These are phyloP conservation scores for human DNA, from an alignment of 2,113 vertebrate species.

Conservation along the genomic window DNA sequence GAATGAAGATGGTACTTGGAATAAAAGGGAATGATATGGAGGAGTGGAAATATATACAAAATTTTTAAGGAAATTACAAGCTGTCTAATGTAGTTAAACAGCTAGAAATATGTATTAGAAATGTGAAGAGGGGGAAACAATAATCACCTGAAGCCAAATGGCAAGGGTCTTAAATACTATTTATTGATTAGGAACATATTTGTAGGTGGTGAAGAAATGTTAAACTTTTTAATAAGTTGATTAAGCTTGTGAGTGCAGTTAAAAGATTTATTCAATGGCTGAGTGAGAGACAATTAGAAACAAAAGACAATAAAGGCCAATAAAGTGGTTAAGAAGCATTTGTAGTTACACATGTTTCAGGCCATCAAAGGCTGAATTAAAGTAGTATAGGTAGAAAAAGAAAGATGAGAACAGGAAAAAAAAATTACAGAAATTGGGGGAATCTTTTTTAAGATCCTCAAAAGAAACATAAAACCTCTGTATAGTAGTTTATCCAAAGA, in stretches of 20 bases:
- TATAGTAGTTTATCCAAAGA: neutral
- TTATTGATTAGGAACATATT: neutral
- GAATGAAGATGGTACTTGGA: neutral
- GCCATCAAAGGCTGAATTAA: neutral
- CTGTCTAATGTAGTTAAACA: neutral
- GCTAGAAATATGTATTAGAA: neutral
- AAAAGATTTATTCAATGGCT: neutral
- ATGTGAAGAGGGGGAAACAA: neutral
- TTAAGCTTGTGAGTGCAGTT: neutral
- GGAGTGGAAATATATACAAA: neutral
- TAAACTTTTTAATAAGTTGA: neutral
- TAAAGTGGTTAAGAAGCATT: neutral
- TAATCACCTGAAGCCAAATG: neutral
- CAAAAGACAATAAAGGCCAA: neutral
- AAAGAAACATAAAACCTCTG: neutral
- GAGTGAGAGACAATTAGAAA: neutral
- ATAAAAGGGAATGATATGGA: neutral
- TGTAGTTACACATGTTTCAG: neutral
- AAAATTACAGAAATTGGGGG: neutral
- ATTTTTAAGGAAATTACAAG: neutral
- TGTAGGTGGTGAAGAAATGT: neutral
- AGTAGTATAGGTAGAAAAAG: neutral
- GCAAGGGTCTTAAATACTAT: neutral
- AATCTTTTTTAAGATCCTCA: neutral
- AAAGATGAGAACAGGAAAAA: neutral